These are phyloP conservation scores for Pelusios castaneus DNA, from an alignment of 2,113 vertebrate species.

Conservation along the genomic window DNA sequence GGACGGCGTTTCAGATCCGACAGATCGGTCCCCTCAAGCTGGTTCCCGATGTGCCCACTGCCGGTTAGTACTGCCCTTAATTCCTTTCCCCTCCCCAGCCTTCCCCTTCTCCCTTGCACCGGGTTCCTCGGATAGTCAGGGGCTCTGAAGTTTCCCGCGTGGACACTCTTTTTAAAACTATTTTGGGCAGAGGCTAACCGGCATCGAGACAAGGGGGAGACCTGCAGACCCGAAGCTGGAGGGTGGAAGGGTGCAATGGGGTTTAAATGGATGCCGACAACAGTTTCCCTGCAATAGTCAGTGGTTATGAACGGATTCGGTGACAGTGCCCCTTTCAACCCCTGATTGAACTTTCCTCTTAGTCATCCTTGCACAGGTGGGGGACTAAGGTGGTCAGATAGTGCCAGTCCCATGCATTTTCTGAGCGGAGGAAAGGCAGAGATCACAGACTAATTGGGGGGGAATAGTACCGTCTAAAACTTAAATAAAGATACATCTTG, in stretches of 20 bases:
- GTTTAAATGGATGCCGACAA: not conserved
- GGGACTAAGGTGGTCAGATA: not conserved
- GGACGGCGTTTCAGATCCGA: conserved; percentile 88
- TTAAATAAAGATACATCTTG: not conserved
- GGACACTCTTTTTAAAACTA: not conserved
- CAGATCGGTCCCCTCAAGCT: conserved; percentile 87
- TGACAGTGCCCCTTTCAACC: not conserved
- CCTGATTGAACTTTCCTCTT: not conserved
- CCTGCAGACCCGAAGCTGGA: not conserved
- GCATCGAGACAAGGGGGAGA: not conserved
- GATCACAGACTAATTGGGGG: not conserved
- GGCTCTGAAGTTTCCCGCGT: not conserved
- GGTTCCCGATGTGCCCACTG: conserved; percentile 88
- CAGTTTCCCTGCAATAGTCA: not conserved
- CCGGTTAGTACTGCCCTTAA: conserved; percentile 79
- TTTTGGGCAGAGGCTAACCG: not conserved
- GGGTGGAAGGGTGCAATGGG: not conserved
- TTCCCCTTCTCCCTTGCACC: not conserved
- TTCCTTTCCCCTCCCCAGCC: not conserved
- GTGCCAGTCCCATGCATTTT: not conserved
- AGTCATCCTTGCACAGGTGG: not conserved
- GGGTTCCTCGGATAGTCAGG: too few relatives aligned
- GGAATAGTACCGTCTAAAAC: not conserved
- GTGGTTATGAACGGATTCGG: not conserved
- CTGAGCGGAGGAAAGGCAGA: not conserved